Percentiles rank a stretch among this genome's conserved stretches.
phyloP scores from a whole-genome alignment of 2,113 vertebrate genomes.

The Canis aureus region DNA sequence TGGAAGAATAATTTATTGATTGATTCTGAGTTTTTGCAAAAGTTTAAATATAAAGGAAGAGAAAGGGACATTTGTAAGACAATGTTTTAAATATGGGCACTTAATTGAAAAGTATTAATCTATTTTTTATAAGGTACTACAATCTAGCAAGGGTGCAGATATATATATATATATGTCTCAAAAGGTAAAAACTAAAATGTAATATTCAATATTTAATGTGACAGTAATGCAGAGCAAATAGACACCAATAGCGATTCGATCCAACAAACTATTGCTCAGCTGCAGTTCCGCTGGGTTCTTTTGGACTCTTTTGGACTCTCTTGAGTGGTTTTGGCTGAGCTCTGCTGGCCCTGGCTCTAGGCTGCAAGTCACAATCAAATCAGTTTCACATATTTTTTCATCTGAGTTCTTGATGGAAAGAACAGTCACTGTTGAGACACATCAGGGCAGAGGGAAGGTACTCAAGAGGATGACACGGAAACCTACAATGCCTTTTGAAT shows the following conservation, averaged over 20 bases:
- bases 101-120: not conserved
- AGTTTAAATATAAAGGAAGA: not conserved
- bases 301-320: not conserved
- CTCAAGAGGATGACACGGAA: not conserved
- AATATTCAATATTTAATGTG: not conserved
- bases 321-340: not conserved
- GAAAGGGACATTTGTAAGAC: not conserved
- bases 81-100: not conserved
- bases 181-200: not conserved
- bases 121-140: not conserved
- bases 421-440: not conserved
- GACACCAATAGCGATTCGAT: not conserved
- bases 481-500: not conserved
- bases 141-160: not conserved
- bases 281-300: not conserved
- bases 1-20: not conserved
- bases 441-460: not conserved
- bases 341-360: not conserved
- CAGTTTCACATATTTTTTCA: not conserved
- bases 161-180: not conserved
- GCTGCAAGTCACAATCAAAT: not conserved
- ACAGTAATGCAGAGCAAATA: not conserved
- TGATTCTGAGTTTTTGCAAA: not conserved
- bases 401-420: not conserved
- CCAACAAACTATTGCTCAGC: not conserved